Evolutionary conservation across 2,113 vertebrate species (phyloP), one percentile per base, ranked within the genome.

Genomic region (Ameiurus melas): DNA sequence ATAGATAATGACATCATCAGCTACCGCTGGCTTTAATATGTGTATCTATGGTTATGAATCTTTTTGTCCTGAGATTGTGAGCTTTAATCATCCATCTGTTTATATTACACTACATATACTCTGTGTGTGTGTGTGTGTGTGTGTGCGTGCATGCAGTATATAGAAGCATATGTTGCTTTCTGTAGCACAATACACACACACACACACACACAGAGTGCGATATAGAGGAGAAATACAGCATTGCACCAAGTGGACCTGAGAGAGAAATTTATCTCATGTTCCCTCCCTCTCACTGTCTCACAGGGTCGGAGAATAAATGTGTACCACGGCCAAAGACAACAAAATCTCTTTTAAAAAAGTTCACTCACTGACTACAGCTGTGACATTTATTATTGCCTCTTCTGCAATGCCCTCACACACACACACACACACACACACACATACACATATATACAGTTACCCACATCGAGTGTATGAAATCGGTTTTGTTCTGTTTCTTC

Each of bases 201-300:
- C 70, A 58, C 86, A 22, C 36, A 62, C 51, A 85, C 25, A 25
- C 86, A 66, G 2, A 47, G 66, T 84, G 51, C 8, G 33, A 84
- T 82, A 64, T 77, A 43, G 51, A 88, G 87, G 71, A 89, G 87
- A 88, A 86, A 86, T 86, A 83, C 71, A n/a, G 62, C 73, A 80
- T 22, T 79, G 78, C 60, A 68, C 68, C 57, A 88, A 89, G 78
- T 90, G 86, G 33, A 75, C 77, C 84, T 88, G 82, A 71, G 62
- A 78, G 83, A 87, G 82, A 87, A 60, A 88, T 84, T 83, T 90
- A 36, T 88, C 86, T 66, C 75, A 20, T 33, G n/a, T 51, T 51
- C 60, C 14, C 9, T 68, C 71, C 57, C 81, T 43, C 8, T 64
- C 71, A 47, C 84, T 53, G n/a, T 88, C 87, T 84, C 57, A 5